Evolutionary conservation across 2,888 invertebrate species (phyloP).

Genomic region (Malacosoma neustria): DNA sequence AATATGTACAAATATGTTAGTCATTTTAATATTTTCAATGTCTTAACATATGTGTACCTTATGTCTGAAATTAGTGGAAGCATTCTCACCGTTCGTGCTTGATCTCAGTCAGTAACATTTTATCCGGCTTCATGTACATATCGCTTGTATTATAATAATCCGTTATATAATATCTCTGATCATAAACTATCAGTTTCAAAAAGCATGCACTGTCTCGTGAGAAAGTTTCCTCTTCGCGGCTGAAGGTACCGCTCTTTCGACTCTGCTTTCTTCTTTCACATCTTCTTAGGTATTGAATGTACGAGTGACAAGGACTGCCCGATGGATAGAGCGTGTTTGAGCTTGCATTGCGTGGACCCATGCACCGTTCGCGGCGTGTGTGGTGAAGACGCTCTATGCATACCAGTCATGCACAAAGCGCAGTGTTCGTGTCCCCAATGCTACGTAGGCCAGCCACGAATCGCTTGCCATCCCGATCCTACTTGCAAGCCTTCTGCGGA

Average conservation of each 20-base stretch:
- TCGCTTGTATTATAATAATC: constrained; percentile 77
- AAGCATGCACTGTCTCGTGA: constrained; percentile 84
- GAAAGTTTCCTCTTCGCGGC: constrained; percentile 91
- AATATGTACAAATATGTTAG: constrained; percentile 32
- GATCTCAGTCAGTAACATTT: constrained; percentile 68
- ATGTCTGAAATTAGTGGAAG: constrained; percentile 60
- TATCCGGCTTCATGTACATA: constrained; percentile 76
- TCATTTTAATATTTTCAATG: constrained; percentile 14
- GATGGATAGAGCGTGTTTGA: constrained; percentile 93
- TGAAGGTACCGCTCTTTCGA: constrained; percentile 86
- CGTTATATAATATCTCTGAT: constrained; percentile 67
- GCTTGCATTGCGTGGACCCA: constrained; percentile 92
- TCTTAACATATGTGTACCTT: constrained; percentile 38
- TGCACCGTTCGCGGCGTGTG: constrained; percentile 92
- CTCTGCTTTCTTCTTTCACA: constrained; percentile 76
- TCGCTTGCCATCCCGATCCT: constrained; percentile 86
- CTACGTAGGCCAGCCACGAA: constrained; percentile 87
- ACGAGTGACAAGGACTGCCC: constrained; percentile 93
- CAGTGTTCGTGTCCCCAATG: constrained; percentile 93
- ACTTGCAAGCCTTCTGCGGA: constrained; percentile 80
- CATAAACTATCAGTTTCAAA: constrained; percentile 73
- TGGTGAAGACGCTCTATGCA: constrained; percentile 92
- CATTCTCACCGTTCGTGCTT: constrained; percentile 77
- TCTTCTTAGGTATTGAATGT: constrained; percentile 88
- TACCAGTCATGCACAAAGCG: constrained; percentile 87